Conservation (phyloP, 1,140 invertebrate genomes). For the Pseudomyrmex sp. region DNA sequence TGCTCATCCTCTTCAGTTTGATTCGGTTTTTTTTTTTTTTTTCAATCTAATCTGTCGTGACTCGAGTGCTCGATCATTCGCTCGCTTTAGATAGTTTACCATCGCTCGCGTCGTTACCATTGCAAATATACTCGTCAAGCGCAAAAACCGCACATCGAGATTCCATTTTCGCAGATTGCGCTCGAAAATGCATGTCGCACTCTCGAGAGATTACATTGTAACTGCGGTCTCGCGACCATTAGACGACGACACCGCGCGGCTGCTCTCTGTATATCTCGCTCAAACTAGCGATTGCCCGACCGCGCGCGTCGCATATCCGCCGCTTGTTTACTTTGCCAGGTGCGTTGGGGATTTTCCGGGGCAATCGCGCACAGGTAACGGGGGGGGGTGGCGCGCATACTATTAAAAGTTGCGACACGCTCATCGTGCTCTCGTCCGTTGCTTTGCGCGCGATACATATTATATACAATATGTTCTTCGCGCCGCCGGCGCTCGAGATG, state of each 20-base stretch:
- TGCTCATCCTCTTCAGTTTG: neutral
- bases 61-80: neutral
- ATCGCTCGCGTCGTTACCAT: neutral
- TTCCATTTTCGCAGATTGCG: neutral
- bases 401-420: conserved; percentile 19
- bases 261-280: neutral
- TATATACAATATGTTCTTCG: neutral
- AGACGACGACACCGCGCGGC: neutral
- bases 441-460: neutral
- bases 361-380: neutral
- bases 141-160: neutral
- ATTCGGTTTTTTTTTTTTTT: neutral
- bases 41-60: neutral
- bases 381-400: no score
- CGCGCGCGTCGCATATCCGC: neutral
- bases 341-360: neutral
- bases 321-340: conserved; percentile 21
- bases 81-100: neutral
- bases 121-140: neutral
- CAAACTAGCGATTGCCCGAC: conserved; percentile 2
- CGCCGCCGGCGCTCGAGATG: neutral
- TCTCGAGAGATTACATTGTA: conserved; percentile 13
- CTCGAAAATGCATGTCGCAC: neutral
- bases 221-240: neutral
- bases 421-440: neutral